Conservation (phyloP, 2,797 vertebrate species). For the Pipistrellus kuhlii region DNA sequence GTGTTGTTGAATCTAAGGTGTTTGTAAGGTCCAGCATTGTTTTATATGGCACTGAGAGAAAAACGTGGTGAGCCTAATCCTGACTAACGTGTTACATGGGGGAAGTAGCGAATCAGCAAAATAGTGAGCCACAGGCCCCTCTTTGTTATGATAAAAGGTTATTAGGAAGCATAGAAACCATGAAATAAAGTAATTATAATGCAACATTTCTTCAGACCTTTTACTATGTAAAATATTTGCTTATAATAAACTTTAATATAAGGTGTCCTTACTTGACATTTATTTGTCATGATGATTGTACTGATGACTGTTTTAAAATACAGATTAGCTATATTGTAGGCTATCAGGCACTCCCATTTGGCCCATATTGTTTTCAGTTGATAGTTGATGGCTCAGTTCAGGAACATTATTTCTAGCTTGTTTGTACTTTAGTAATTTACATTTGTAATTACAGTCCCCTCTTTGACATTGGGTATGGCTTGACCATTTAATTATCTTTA, state of each 20-base stretch:
- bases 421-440: neutral
- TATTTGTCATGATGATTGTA: neutral
- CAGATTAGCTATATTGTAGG: neutral
- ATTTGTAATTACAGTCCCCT: neutral
- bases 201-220: neutral
- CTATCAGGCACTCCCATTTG: neutral
- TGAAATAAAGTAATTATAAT: neutral
- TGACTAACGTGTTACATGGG: neutral
- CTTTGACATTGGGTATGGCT: neutral
- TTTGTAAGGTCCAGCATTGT: neutral
- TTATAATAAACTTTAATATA: neutral
- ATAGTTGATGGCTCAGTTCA: neutral
- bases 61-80: neutral
- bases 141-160: neutral
- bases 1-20: neutral
- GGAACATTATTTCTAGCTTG: neutral
- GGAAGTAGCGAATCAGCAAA: slow-evolving; percentile 2
- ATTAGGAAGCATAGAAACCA: neutral
- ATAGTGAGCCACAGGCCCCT: neutral
- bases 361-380: neutral
- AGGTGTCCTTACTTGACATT: neutral
- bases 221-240: neutral
- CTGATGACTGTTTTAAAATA: neutral
- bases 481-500: neutral
- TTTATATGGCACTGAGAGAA: neutral